phyloP scores from a whole-genome alignment of 23 tunicate species.

The Halocynthia roretzi region DNA sequence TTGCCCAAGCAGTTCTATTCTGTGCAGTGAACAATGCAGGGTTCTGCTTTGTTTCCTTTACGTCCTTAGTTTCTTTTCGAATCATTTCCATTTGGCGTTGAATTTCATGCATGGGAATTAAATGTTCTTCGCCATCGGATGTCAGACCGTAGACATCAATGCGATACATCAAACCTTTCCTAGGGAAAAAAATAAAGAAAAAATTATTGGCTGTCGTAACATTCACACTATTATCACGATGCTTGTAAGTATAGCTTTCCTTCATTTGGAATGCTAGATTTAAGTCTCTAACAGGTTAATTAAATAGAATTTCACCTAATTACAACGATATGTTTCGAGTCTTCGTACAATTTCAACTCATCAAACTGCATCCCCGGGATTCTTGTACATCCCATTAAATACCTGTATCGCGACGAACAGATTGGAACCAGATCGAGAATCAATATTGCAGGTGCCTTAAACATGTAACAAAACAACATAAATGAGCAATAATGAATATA shows the following conservation, averaged over 20 bases:
- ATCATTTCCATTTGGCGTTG: constrained; percentile 56
- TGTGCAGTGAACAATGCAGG: constrained; percentile 71
- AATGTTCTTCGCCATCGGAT: constrained; percentile 29
- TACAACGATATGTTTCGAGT: constrained; percentile 65
- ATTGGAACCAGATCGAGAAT: constrained; percentile 82
- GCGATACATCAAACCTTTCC: constrained; percentile 80
- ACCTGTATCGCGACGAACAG: constrained; percentile 64
- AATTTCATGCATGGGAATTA: constrained; percentile 49
- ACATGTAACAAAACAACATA: background rate
- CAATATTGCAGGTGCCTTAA: constrained; percentile 54
- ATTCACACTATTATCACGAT: too few species aligned
- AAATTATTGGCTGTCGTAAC: too few species aligned
- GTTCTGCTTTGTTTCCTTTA: constrained; percentile 37
- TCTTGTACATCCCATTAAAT: constrained; percentile 57
- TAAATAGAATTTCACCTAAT: constrained; percentile 35
- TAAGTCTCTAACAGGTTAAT: background rate
- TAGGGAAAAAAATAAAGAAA: background rate
- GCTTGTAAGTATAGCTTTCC: too few species aligned
- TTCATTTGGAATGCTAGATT: too few species aligned
- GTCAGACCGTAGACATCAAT: constrained; percentile 40
- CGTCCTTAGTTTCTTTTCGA: constrained; percentile 40
- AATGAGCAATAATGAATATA: background rate
- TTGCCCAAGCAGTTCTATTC: constrained; percentile 68
- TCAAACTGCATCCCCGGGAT: constrained; percentile 69
- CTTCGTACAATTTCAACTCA: constrained; percentile 72